Evolutionary conservation across 2,113 vertebrate genomes (phyloP).

Genomic region (Pituophis catenifer): DNA sequence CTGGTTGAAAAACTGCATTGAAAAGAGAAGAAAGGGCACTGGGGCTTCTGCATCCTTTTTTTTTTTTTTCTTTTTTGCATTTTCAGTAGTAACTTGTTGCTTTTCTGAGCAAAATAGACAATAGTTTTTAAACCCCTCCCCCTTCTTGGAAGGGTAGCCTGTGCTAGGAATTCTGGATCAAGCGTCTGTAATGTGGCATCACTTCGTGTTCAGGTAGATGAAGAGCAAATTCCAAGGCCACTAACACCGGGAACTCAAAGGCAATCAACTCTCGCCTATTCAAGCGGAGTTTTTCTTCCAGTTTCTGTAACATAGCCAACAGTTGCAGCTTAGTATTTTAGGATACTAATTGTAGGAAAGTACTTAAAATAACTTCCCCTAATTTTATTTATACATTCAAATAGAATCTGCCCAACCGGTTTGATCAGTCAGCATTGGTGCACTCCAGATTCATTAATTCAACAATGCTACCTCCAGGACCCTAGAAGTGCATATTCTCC

Average conservation of each 20-base stretch:
- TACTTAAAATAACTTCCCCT: neutral
- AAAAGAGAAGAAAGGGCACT: neutral
- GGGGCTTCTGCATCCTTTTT: constrained; percentile 25
- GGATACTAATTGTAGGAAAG: neutral
- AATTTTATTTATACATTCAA: accelerated
- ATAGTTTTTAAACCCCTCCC: constrained; percentile 48
- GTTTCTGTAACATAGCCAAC: constrained; percentile 77
- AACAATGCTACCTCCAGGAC: neutral
- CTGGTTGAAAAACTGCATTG: neutral
- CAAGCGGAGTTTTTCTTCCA: constrained; percentile 96
- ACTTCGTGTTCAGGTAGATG: constrained; percentile 94
- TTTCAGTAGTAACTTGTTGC: constrained; percentile 57
- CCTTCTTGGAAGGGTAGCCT: constrained; percentile 68
- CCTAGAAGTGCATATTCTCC: neutral
- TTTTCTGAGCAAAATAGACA: constrained; percentile 45
- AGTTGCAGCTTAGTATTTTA: neutral
- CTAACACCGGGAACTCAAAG: constrained; percentile 95
- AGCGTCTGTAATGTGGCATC: constrained; percentile 97
- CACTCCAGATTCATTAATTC: neutral
- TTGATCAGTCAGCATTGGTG: neutral
- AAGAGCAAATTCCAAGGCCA: constrained; percentile 96
- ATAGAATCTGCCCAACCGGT: neutral
- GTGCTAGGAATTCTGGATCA: constrained; percentile 93
- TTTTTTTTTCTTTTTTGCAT: constrained; percentile 33
- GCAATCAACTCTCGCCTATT: constrained; percentile 95